phyloP scores from a whole-genome alignment of 1,140 invertebrate genomes.

The Lamellibrachia luymesi region DNA sequence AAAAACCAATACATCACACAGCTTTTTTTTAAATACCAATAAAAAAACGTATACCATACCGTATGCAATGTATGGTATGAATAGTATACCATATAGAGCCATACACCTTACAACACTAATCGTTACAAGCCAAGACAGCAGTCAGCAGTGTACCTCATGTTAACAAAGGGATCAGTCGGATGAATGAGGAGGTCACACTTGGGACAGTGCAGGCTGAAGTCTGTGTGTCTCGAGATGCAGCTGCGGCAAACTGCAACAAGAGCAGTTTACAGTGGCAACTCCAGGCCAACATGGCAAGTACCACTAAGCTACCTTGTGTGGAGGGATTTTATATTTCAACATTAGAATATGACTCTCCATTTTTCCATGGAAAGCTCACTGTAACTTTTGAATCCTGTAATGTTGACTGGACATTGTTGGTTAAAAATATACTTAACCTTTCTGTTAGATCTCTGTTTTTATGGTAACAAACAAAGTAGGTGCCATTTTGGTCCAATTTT shows the following conservation, averaged over 20 bases:
- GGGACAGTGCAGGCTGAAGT: slow-evolving; percentile 50
- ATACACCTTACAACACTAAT: too few relatives aligned
- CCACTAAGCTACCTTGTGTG: neutral
- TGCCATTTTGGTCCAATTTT: too few relatives aligned
- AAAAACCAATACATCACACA: too few relatives aligned
- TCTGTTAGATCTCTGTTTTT: too few relatives aligned
- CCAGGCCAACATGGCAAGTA: neutral
- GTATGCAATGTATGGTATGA: too few relatives aligned
- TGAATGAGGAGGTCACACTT: slow-evolving; percentile 54
- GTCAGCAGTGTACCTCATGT: slow-evolving; percentile 34
- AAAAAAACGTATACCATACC: neutral
- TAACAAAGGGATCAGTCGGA: slow-evolving; percentile 54
- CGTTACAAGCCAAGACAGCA: neutral
- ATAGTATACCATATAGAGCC: too few relatives aligned
- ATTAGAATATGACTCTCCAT: neutral
- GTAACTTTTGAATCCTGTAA: too few relatives aligned
- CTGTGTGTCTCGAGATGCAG: slow-evolving; percentile 56
- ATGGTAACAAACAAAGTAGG: too few relatives aligned
- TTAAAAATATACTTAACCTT: too few relatives aligned
- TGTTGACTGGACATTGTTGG: too few relatives aligned
- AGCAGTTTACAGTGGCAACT: slow-evolving; percentile 9
- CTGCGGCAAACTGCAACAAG: slow-evolving; percentile 53
- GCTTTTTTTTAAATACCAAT: too few relatives aligned
- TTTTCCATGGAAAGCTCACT: neutral
- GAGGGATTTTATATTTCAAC: slow-evolving; percentile 7